phyloP scores from a whole-genome alignment of 2,797 vertebrate genomes.

The Acanthis flammea region DNA sequence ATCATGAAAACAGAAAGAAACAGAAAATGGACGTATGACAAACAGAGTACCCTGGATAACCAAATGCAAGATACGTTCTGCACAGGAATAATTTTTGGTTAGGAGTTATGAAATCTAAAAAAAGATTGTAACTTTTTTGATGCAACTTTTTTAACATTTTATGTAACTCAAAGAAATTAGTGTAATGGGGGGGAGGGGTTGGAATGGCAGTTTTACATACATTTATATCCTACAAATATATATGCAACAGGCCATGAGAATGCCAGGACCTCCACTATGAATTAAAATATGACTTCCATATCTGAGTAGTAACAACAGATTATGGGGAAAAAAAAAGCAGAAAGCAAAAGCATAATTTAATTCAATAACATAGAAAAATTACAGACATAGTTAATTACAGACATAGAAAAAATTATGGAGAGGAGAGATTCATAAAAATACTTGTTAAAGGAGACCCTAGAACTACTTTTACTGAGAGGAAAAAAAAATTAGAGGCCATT shows the following conservation, averaged over 20 bases:
- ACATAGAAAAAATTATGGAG: neutral
- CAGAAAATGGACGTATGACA: neutral
- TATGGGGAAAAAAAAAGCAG: rapidly evolving
- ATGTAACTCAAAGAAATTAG: neutral
- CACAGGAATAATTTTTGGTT: neutral
- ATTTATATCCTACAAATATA: neutral
- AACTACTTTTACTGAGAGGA: neutral
- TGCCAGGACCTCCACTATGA: neutral
- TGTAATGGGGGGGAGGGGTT: rapidly evolving
- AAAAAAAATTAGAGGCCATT: neutral
- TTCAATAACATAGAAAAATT: neutral
- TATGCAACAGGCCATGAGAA: neutral
- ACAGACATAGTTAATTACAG: neutral
- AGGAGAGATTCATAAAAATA: neutral
- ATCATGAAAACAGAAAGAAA: neutral
- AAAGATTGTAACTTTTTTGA: neutral
- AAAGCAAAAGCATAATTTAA: neutral
- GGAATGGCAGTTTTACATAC: neutral
- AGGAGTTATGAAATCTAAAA: neutral
- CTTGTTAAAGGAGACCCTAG: neutral
- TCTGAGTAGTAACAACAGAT: neutral
- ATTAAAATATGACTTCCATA: neutral
- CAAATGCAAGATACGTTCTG: neutral
- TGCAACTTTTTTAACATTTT: neutral
- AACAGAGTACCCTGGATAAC: neutral